phyloP scores from a whole-genome alignment of 2,888 invertebrate species.

The Drosophila nr. fundita region DNA sequence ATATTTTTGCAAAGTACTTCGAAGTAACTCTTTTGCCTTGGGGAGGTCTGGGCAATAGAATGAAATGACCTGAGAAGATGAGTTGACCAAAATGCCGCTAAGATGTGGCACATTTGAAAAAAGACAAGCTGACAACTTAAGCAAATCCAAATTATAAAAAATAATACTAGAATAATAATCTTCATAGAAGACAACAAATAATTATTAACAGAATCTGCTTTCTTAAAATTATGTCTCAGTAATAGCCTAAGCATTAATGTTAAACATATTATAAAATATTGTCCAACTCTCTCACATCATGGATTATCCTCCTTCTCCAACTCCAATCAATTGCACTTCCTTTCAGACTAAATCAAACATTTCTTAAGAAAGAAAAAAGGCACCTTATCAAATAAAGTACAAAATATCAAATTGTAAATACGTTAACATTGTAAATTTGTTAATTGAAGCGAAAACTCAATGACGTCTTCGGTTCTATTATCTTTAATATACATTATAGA shows the following conservation, averaged over 20 bases:
- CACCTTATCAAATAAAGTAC: background rate
- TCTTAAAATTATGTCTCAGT: background rate
- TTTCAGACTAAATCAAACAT: background rate
- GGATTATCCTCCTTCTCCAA: background rate
- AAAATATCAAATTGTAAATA: background rate
- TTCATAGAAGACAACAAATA: background rate
- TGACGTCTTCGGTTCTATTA: background rate
- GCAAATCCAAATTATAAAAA: background rate
- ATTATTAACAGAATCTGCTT: background rate
- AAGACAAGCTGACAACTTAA: background rate
- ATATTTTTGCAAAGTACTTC: slow-evolving; percentile 45
- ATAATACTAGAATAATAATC: background rate
- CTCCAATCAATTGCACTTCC: background rate
- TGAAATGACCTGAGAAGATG: slow-evolving; percentile 39
- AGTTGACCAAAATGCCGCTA: slow-evolving; percentile 21
- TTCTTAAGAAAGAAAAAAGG: background rate
- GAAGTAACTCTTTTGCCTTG: slow-evolving; percentile 5
- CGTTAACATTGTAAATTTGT: background rate
- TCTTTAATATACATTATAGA: background rate
- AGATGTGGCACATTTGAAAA: slow-evolving; percentile 1
- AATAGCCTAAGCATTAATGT: background rate
- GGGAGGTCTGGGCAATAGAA: slow-evolving; percentile 20
- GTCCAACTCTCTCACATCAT: background rate
- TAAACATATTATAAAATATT: background rate
- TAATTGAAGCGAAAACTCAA: background rate